These are phyloP conservation scores for Ciconia boyciana DNA, from an alignment of 2,113 vertebrate genomes.

Conservation along the genomic window DNA sequence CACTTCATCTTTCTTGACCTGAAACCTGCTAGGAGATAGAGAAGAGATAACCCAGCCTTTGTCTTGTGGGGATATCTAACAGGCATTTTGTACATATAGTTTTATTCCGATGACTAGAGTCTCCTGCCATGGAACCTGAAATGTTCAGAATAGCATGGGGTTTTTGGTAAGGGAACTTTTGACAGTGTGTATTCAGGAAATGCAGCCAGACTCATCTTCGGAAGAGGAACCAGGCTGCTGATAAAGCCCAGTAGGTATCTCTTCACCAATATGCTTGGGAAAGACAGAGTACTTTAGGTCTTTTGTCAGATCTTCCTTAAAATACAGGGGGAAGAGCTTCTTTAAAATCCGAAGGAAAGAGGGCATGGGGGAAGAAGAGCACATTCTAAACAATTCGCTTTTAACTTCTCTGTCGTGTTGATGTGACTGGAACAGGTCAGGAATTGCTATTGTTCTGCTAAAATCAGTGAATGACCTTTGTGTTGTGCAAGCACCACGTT, in stretches of 20 bases:
- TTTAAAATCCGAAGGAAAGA: background rate
- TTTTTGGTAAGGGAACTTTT: conserved; percentile 4
- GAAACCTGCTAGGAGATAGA: background rate
- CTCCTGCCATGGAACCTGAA: background rate
- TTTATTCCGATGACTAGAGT: background rate
- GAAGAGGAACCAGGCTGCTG: background rate
- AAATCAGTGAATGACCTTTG: background rate
- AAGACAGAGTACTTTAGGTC: background rate
- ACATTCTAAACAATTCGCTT: background rate
- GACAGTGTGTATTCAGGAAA: background rate
- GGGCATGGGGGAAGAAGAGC: background rate
- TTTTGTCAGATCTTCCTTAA: background rate
- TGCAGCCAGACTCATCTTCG: background rate
- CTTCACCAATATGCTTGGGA: background rate
- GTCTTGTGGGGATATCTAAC: background rate
- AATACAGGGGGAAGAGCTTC: background rate
- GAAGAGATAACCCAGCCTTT: background rate
- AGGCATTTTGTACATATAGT: fast-evolving
- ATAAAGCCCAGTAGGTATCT: background rate
- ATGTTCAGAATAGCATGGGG: background rate
- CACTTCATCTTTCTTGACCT: background rate
- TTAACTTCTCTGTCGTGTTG: background rate
- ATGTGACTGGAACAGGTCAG: background rate
- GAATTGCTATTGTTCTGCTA: background rate
- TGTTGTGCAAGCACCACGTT: background rate